Evolutionary conservation across 2,797 vertebrate genomes (phyloP), one percentile per base, ranked within the genome.

Genomic region (Alfaro cultratus): DNA sequence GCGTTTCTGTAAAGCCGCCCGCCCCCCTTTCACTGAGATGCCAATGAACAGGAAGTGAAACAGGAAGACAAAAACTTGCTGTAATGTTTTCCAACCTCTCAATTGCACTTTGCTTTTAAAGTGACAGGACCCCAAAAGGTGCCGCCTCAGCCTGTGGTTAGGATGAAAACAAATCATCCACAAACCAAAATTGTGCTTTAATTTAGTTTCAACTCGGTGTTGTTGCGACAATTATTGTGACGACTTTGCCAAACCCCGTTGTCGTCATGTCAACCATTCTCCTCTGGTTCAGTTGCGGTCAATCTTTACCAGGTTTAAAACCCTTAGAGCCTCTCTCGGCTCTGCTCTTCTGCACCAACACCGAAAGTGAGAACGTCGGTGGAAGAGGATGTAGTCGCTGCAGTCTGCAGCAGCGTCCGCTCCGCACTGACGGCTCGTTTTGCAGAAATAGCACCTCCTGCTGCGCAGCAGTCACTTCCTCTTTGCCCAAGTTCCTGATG

Each of bases 381-480:
- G 36, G 26, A 80, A 86, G 76, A 5, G 55, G 75, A 80, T 80
- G 16, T 85, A 72, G 75, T 78, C 64, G 29, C 71, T 77, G 73
- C 34, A 43, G 60, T 90, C 86, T 87, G 81, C 88, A 77, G 86
- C 41, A 36, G 26, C 0, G 77, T 85, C 76, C 78, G 78, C 79
- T 62, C 75, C 70, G 80, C 74, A 78, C 62, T 0, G 16, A 64
- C 68, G 80, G 86, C 46, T 78, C 53, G 78, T 89, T 53, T 53
- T 94, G 93, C 89, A 92, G 90, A 91, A 95, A 86, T 84, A 85
- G 74, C 89, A 88, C 88, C 80, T 93, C 93, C 90, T 72, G 85
- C 60, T 80, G 81, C 82, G 2, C 90, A 81, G 31, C 64, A 71
- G 81, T 80, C 81, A 92, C 92, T 94, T 94, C 94, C 91, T 91